Evolutionary conservation across 2,113 vertebrate species (phyloP).

Genomic region (Pelecanus crispus): DNA sequence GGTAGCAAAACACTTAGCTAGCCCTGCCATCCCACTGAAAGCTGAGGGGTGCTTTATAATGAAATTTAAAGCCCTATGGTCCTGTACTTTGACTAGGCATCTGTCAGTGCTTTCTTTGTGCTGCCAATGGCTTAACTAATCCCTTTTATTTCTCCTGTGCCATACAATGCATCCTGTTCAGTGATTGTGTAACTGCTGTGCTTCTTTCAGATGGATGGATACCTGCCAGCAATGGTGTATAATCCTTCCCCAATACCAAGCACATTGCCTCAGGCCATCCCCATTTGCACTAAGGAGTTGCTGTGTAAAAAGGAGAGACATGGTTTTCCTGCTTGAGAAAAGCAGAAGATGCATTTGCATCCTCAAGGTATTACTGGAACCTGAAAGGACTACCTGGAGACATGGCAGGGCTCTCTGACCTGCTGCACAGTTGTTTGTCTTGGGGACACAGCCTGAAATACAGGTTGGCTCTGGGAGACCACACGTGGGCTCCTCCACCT

Average conservation of each 20-base stretch:
- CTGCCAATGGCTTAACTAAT: not conserved
- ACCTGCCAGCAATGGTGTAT: not conserved
- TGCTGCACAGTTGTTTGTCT: not conserved
- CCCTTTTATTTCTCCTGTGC: not conserved
- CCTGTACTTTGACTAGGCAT: not conserved
- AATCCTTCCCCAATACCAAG: not conserved
- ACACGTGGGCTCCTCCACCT: not conserved
- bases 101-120: not conserved
- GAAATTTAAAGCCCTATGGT: not conserved
- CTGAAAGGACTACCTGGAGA: not conserved
- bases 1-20: not conserved
- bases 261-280: not conserved
- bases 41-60: not conserved
- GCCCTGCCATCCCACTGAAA: not conserved
- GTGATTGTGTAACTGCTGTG: not conserved
- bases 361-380: not conserved
- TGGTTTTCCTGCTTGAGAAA: not conserved
- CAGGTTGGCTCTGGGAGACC: not conserved
- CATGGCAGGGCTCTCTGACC: not conserved
- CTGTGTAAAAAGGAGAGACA: not conserved
- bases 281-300: accelerated
- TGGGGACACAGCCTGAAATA: not conserved
- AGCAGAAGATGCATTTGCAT: not conserved
- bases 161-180: accelerated
- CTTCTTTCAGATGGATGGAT: not conserved